These are phyloP conservation scores for Daphoenositta chrysoptera DNA, from an alignment of 2,113 vertebrate species.

Conservation along the genomic window DNA sequence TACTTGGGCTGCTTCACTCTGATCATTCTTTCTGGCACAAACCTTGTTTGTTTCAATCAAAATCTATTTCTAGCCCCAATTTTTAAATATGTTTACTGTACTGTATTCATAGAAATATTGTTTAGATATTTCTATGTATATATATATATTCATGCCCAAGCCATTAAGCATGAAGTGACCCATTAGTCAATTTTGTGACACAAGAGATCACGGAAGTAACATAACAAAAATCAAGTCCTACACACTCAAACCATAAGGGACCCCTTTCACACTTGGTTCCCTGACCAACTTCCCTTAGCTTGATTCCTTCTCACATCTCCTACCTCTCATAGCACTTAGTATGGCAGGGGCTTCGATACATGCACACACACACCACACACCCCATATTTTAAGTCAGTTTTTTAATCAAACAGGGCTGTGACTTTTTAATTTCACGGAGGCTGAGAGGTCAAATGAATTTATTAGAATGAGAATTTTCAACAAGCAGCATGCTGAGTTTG, in stretches of 20 bases:
- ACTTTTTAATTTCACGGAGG: neutral
- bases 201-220: neutral
- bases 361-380: neutral
- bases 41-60: neutral
- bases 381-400: neutral
- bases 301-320: neutral
- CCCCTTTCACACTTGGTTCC: neutral
- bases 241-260: neutral
- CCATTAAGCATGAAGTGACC: neutral
- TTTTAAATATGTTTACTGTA: neutral
- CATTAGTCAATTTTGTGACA: neutral
- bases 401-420: neutral
- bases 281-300: neutral
- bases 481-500: neutral
- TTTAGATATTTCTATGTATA: neutral
- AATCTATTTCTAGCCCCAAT: neutral
- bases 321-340: neutral
- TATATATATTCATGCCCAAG: neutral
- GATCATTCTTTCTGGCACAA: neutral
- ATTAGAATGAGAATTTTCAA: conserved; percentile 38
- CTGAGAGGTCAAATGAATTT: conserved; percentile 9
- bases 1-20: neutral
- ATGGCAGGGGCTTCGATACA: neutral
- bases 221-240: neutral
- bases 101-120: neutral